phyloP scores from a whole-genome alignment of 2,888 invertebrate genomes.

The Himalopsyche kuldschensis region DNA sequence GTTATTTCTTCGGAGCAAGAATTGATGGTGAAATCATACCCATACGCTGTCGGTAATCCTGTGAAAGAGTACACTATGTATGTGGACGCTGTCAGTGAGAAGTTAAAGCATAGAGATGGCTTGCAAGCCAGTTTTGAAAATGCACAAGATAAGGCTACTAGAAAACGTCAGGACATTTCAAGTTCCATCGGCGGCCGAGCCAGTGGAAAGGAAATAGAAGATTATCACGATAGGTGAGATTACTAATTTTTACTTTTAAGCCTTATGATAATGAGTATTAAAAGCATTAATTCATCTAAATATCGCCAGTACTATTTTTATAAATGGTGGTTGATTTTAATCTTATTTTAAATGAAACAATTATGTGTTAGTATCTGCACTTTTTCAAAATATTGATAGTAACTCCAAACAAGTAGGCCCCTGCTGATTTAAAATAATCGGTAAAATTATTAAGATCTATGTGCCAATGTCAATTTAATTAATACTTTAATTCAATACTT shows the following conservation, averaged over 20 bases:
- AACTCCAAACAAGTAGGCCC: neutral
- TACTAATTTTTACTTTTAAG: neutral
- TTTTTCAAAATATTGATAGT: too few species aligned
- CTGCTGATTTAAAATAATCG: too few species aligned
- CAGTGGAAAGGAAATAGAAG: conserved; percentile 55
- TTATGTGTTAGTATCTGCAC: too few species aligned
- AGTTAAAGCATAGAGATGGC: conserved; percentile 63
- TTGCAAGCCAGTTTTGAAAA: conserved; percentile 67
- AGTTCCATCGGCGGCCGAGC: neutral
- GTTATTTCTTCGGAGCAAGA: conserved; percentile 55
- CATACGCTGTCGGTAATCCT: conserved; percentile 50
- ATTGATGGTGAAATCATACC: conserved; percentile 50
- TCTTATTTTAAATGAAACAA: too few species aligned
- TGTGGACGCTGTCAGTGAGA: conserved; percentile 69
- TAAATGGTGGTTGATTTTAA: too few species aligned
- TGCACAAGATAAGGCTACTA: conserved; percentile 50
- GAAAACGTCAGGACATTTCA: neutral
- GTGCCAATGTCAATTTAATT: too few species aligned
- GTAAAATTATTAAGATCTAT: too few species aligned
- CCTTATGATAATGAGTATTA: neutral
- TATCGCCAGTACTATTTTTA: neutral
- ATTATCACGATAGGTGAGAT: conserved; percentile 58
- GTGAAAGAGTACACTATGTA: conserved; percentile 67
- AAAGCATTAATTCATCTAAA: neutral
- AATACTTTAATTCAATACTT: conserved; percentile 8